Conservation (phyloP, 2,888 invertebrate species). For the Zygogramma bicolorata region DNA sequence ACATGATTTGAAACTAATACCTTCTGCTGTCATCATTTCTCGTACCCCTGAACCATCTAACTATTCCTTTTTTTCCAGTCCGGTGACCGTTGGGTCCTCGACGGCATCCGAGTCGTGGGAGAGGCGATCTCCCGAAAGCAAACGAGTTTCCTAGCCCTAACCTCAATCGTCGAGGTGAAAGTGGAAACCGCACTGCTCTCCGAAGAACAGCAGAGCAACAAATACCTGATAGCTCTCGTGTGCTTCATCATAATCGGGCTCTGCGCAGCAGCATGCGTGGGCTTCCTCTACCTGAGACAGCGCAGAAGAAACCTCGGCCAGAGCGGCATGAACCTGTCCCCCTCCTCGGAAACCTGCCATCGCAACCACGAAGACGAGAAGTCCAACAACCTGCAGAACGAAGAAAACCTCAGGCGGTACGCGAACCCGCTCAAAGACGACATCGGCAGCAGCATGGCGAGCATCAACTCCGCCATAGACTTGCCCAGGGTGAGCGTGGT, state of each 20-base stretch:
- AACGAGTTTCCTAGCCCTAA: conserved; percentile 73
- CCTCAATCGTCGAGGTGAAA: conserved; percentile 82
- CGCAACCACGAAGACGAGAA: conserved; percentile 85
- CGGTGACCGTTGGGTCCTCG: conserved; percentile 69
- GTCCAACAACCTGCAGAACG: conserved; percentile 91
- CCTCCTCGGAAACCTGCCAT: conserved; percentile 72
- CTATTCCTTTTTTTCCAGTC: conserved; percentile 63
- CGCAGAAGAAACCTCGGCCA: conserved; percentile 68
- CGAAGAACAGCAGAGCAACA: conserved; percentile 69
- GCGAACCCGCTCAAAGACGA: conserved; percentile 68
- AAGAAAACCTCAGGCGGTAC: conserved; percentile 79
- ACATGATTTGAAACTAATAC: too few relatives aligned
- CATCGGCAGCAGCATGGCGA: conserved; percentile 61
- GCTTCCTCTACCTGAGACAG: conserved; percentile 71
- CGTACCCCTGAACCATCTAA: too few relatives aligned
- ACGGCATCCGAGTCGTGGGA: conserved; percentile 73
- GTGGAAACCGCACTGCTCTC: conserved; percentile 78
- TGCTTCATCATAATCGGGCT: conserved; percentile 66
- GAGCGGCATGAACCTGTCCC: conserved; percentile 70
- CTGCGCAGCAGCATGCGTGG: conserved; percentile 64
- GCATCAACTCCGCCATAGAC: conserved; percentile 61
- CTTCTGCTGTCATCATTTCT: not conserved
- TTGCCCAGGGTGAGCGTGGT: conserved; percentile 67
- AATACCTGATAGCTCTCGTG: conserved; percentile 66
- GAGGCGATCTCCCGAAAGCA: conserved; percentile 75